Percentiles rank a stretch among this genome's conserved stretches.
Conservation (phyloP, 1,140 invertebrate genomes). For the Anastrepha obliqua region DNA sequence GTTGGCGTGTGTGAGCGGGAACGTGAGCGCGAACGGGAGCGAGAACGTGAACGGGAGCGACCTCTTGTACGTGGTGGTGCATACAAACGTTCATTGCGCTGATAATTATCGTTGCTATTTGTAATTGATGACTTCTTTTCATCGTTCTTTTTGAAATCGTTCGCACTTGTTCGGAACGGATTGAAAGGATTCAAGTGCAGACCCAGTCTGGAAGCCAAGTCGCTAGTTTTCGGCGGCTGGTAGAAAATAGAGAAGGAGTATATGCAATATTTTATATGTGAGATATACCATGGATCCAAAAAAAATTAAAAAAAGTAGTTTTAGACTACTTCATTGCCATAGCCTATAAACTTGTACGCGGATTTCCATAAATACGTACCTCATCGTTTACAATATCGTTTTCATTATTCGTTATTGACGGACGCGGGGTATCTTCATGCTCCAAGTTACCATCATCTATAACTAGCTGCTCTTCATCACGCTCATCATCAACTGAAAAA, state of each 20-base stretch:
- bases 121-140: not conserved
- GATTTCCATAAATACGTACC: not conserved
- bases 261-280: not conserved
- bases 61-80: not conserved
- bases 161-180: conserved; percentile 7
- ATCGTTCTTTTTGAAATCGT: conserved; percentile 4
- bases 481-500: conserved; percentile 68
- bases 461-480: conserved; percentile 69
- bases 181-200: conserved; percentile 27
- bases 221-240: conserved; percentile 20
- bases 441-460: conserved; percentile 65
- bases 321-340: too few species aligned
- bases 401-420: not conserved
- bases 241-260: not conserved
- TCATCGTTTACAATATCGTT: not conserved
- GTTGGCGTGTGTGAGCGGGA: conserved; percentile 66
- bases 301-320: not conserved
- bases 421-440: conserved; percentile 17
- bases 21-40: conserved; percentile 36
- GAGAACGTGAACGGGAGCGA: conserved; percentile 10
- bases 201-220: not conserved
- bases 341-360: too few species aligned
- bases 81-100: not conserved
- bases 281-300: not conserved
- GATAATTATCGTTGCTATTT: conserved; percentile 10